Evolutionary conservation across 2,113 vertebrate genomes (phyloP).

Genomic region (Grammomys surdaster): DNA sequence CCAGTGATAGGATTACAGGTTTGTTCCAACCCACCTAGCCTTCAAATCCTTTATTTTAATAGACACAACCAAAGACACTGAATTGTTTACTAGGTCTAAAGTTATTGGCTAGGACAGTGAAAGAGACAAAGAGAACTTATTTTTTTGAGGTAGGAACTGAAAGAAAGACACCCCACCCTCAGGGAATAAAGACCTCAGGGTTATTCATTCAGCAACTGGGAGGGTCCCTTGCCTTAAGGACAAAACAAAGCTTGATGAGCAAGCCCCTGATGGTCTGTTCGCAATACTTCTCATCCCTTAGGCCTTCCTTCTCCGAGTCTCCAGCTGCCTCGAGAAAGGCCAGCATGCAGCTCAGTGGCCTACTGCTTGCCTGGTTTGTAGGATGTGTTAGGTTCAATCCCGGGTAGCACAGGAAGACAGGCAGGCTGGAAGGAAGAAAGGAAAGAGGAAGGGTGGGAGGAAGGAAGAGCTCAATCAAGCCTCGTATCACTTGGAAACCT

Average conservation of each 20-base stretch:
- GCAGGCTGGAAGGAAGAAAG: not conserved
- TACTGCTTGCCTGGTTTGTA: not conserved
- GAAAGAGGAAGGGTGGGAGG: not conserved
- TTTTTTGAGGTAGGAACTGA: not conserved
- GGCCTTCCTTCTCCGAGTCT: not conserved
- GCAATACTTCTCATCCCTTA: not conserved
- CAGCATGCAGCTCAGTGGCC: not conserved
- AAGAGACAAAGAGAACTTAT: not conserved
- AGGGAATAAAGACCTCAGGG: not conserved
- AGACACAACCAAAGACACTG: not conserved
- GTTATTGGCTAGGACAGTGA: not conserved
- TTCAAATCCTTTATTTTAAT: not conserved
- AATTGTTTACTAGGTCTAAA: not conserved
- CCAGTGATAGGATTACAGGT: not conserved
- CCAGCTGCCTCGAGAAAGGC: not conserved
- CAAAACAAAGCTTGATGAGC: not conserved
- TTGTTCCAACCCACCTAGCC: too few species aligned
- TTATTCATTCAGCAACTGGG: not conserved
- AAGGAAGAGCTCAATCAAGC: not conserved
- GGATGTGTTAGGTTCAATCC: not conserved
- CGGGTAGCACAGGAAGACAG: not conserved
- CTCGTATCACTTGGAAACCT: not conserved
- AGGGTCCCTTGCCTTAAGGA: not conserved
- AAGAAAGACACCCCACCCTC: too few species aligned
- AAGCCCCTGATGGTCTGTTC: too few species aligned